These are phyloP conservation scores for Lasioglossum albipes DNA, from an alignment of 1,140 invertebrate genomes.

Conservation along the genomic window DNA sequence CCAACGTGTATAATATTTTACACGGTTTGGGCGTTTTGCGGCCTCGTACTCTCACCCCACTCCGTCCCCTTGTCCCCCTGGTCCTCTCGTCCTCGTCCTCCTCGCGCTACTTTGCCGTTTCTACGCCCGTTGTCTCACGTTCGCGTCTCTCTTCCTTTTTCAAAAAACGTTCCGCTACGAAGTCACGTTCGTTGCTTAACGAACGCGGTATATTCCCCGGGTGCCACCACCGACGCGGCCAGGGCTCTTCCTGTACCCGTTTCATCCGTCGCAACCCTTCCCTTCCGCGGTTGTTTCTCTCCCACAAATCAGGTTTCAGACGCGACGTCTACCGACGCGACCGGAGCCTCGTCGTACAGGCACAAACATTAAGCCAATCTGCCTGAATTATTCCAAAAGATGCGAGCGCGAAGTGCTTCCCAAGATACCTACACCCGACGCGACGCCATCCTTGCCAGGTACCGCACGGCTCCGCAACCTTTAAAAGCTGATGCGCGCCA, in stretches of 20 bases:
- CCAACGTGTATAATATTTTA: constrained; percentile 62
- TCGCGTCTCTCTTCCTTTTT: constrained; percentile 9
- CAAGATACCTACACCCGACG: background rate
- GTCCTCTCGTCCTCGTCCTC: background rate
- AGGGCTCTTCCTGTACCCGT: background rate
- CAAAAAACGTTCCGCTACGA: constrained; percentile 50
- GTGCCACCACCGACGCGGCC: background rate
- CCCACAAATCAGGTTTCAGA: constrained; percentile 46
- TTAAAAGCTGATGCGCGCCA: too few relatives aligned
- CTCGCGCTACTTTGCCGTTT: background rate
- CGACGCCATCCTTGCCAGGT: too few relatives aligned
- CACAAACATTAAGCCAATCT: constrained; percentile 66
- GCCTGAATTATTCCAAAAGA: constrained; percentile 60
- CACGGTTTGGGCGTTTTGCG: constrained; percentile 61
- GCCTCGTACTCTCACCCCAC: background rate
- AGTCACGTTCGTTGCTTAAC: constrained; percentile 71
- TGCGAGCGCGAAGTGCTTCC: constrained; percentile 57
- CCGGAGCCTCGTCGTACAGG: constrained; percentile 4
- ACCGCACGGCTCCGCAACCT: too few relatives aligned
- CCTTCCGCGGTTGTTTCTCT: constrained; percentile 43
- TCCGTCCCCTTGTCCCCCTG: background rate
- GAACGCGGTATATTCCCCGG: constrained; percentile 54
- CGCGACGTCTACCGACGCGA: constrained; percentile 43
- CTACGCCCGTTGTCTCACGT: constrained; percentile 16
- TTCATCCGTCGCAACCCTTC: background rate